phyloP scores from a whole-genome alignment of 92 coral and sea anemone species.

The Bergia sp. region DNA sequence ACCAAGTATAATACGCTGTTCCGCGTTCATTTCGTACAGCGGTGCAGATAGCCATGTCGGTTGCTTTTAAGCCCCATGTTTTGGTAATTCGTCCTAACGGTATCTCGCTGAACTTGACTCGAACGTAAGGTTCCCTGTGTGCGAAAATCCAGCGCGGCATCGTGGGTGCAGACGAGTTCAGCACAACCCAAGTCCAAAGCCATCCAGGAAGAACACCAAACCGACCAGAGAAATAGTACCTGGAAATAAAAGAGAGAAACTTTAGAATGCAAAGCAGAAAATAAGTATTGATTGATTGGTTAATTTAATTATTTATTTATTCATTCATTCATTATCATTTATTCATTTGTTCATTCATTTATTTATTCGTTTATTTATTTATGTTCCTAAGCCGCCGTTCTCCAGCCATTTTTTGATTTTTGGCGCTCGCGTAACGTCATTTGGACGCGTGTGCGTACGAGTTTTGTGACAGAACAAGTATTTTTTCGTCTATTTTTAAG shows the following conservation, averaged over 20 bases:
- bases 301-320: neutral
- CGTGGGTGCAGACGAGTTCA: conserved; percentile 87
- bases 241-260: neutral
- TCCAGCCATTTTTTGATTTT: too few species aligned
- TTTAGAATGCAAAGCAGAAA: neutral
- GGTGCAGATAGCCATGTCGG: conserved; percentile 62
- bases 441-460: too few species aligned
- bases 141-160: conserved; percentile 89
- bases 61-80: conserved; percentile 84
- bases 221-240: conserved; percentile 69
- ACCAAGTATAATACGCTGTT: conserved; percentile 92
- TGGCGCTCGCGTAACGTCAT: too few species aligned
- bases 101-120: conserved; percentile 84
- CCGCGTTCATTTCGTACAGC: conserved; percentile 88
- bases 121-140: conserved; percentile 86
- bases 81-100: conserved; percentile 84
- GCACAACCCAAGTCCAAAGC: conserved; percentile 97
- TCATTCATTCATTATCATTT: too few species aligned
- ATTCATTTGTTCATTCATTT: too few species aligned
- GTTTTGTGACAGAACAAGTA: too few species aligned
- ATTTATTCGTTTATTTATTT: too few species aligned
- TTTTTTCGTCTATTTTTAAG: too few species aligned
- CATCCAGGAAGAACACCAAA: conserved; percentile 94
- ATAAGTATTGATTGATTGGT: neutral
- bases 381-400: too few species aligned